Base-by-base conservation (phyloP, 2,888 invertebrate species). In the Zygothrica quintamaculata region DNA sequence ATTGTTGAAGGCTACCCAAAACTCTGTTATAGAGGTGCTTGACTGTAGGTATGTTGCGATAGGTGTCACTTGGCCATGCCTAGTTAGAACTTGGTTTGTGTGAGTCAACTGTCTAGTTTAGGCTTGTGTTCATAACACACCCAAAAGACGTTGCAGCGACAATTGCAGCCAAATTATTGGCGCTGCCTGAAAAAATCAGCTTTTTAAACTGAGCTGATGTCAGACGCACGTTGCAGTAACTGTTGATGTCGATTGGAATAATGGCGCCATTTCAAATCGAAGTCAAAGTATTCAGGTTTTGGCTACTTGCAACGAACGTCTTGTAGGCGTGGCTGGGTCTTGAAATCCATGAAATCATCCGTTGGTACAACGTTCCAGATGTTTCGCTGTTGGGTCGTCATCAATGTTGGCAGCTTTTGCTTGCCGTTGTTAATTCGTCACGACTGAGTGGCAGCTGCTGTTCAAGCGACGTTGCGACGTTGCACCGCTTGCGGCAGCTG, bases 401-500 rank as follows among this genome's bases (percentile, higher is more conserved):
- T 44, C 39, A 31, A 37, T 25, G 39, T 16, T 55, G 60, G 39
- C 47, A 48, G 51, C 56, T 40, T 59, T 70, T 64, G 34, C 65
- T 57, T 39, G 53, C 73, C 76, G 75, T 84, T 81, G 80, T 81
- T 77, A 84, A 77, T 87, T 87, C 81, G 81, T 82, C 84, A 87
- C 87, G 87, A 87, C 53, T 84, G 77, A 87, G 57, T 87, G 87
- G 65, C 55, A 64, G 59, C 70, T 60, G 65, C 48, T 57, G 51
- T 52, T 39, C 50, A 34, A 65, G 52, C 56, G 42, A 48, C 50
- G 47, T 37, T 52, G 51, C 39, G 68, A 52, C 61, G 69, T 61
- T 53, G 16, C 16, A 26, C 4, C 39, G 16, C 15, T 42, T 5
- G 40, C 56, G 50, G 67, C 73, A 60, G 75, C 71, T 75, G 71